Base-by-base conservation (phyloP, 2,797 vertebrate genomes). In the Cottoperca gobio region DNA sequence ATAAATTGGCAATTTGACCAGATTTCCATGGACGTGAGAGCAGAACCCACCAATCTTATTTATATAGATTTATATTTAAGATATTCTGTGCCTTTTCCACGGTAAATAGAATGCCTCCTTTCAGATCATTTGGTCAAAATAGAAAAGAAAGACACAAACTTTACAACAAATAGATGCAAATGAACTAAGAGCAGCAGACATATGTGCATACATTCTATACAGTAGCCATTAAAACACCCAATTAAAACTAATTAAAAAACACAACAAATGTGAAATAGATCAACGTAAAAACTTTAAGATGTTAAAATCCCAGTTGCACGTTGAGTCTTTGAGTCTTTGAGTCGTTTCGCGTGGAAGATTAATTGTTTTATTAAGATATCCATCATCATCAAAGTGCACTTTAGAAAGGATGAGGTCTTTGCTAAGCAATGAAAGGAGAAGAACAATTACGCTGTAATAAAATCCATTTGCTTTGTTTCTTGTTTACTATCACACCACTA, bases 381-480 rank as follows among this genome's bases (percentile, higher is more conserved):
- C 70, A 85, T 88, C 79, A 79, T 68, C 75, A 79, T 84, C 76
- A 86, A 88, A 87, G 76, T 49, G 21, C 67, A 60, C 37, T 73
- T 85, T 54, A 48, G 28, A 57, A 69, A 83, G 67, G 53, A 78
- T 23, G 9, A 66, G 33, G 58, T 81, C 69, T 81, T 33, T 58
- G 42, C 48, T 52, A 23, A 39, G 40, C 73, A 55, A 64, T 53
- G 42, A 76, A 90, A 71, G 59, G 45, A 79, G 68, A 23, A 21
- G 50, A n/a, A 62, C 52, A 86, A 78, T 84, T 80, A 79, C 39
- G 7, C 26, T 42, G 13, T 82, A 88, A 88, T 89, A 81, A 84
- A 89, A 88, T 80, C 70, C 79, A 84, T 62, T 87, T 68, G 77
- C 70, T 81, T 69, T 60, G 73, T 60, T 83, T 79, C 48, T 60